phyloP scores from a whole-genome alignment of 1,140 invertebrate genomes.

The Coelopa frigida region DNA sequence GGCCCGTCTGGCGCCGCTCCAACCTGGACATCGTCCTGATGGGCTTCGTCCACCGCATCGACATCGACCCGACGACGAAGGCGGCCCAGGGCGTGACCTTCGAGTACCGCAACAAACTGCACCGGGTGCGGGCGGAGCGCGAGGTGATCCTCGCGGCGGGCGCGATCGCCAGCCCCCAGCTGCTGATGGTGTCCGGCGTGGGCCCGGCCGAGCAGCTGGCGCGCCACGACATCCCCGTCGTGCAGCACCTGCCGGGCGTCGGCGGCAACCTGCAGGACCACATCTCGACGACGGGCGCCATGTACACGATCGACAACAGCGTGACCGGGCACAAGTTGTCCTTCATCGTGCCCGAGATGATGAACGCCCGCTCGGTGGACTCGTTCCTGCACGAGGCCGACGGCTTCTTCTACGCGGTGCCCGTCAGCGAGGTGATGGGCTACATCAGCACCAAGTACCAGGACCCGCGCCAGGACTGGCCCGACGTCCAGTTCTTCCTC shows the following conservation, averaged over 20 bases:
- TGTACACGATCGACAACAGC: conserved; percentile 50
- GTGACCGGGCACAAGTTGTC: conserved; percentile 48
- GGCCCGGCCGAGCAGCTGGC: conserved; percentile 55
- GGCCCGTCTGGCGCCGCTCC: conserved; percentile 56
- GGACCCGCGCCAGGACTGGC: conserved; percentile 57
- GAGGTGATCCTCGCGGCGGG: conserved; percentile 71
- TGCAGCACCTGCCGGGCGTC: conserved; percentile 59
- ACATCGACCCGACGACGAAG: conserved; percentile 52
- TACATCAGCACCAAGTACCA: conserved; percentile 69
- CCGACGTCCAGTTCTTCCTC: conserved; percentile 71
- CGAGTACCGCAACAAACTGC: conserved; percentile 45
- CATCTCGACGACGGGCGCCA: conserved; percentile 56
- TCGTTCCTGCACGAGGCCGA: conserved; percentile 50
- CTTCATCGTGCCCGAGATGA: conserved; percentile 53
- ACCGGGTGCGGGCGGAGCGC: conserved; percentile 49
- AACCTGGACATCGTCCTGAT: conserved; percentile 68
- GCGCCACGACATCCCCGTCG: conserved; percentile 49
- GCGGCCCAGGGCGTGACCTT: conserved; percentile 58
- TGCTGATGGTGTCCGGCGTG: conserved; percentile 73
- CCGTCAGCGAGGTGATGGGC: conserved; percentile 65
- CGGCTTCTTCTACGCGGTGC: conserved; percentile 59
- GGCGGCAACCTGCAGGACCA: conserved; percentile 77
- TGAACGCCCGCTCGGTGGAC: conserved; percentile 48
- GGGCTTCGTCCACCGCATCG: conserved; percentile 57
- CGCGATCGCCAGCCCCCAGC: conserved; percentile 62